Conservation (phyloP, 1,140 invertebrate species). For the Phocides pigmalion region DNA sequence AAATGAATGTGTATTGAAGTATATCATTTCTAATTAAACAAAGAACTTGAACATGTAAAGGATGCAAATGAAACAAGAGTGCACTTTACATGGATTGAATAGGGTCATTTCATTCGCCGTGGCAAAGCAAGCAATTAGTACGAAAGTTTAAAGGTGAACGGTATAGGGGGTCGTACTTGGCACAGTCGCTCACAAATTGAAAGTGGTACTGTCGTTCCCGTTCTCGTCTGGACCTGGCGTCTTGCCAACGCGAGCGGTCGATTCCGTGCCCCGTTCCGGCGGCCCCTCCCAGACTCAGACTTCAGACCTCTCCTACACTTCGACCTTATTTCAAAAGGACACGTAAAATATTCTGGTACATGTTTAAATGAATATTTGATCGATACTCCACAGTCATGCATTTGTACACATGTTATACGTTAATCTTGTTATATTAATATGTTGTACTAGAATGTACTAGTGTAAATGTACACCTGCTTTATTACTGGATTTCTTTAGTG, state of each 20-base stretch:
- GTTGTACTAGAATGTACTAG: background rate
- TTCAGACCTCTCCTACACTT: constrained; percentile 9
- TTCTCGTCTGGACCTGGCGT: constrained; percentile 50
- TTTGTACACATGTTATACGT: background rate
- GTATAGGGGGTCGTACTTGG: constrained; percentile 45
- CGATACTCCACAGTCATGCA: background rate
- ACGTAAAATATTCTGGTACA: background rate
- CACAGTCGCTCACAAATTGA: constrained; percentile 58
- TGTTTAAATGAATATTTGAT: background rate
- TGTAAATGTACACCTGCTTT: background rate
- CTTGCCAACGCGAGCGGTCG: constrained; percentile 64
- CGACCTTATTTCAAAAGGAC: constrained; percentile 45
- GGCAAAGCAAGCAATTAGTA: constrained; percentile 35
- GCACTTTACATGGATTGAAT: background rate
- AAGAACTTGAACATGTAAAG: too few relatives aligned
- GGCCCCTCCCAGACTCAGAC: constrained; percentile 14
- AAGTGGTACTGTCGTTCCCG: constrained; percentile 50
- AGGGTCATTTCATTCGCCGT: background rate
- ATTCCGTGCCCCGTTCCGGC: constrained; percentile 46
- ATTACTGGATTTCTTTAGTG: background rate
- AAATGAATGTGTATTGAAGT: too few relatives aligned
- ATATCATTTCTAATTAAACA: too few relatives aligned
- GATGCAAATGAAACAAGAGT: background rate
- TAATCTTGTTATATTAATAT: background rate
- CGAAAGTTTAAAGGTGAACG: constrained; percentile 39